Evolutionary conservation across 2,888 invertebrate genomes (phyloP).

Genomic region (Lithophane leautieri): DNA sequence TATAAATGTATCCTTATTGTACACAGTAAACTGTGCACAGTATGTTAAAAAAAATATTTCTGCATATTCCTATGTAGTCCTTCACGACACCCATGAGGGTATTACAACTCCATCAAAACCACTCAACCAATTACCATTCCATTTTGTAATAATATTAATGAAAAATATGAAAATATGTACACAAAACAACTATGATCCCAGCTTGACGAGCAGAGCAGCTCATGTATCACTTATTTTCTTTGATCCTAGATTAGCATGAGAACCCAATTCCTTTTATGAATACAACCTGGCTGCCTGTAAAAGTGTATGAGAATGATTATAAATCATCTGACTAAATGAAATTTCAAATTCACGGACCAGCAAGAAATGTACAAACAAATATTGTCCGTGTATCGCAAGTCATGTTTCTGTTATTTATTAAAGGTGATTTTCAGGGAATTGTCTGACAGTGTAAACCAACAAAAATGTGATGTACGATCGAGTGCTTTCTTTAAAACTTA

Average conservation of each 20-base stretch:
- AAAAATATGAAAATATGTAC: not conserved
- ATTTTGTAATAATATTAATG: not conserved
- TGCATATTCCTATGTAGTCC: not conserved
- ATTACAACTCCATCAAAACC: conserved; percentile 2
- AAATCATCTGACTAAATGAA: conserved; percentile 49
- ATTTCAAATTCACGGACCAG: conserved; percentile 33
- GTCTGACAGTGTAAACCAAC: conserved; percentile 9
- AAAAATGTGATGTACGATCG: conserved; percentile 9
- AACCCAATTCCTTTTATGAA: conserved; percentile 24
- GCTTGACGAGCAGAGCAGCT: not conserved
- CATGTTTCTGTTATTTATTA: conserved; percentile 41
- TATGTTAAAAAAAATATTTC: not conserved
- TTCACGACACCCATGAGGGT: conserved; percentile 22
- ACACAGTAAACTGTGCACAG: not conserved
- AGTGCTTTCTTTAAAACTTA: not conserved
- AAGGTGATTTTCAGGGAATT: conserved; percentile 10
- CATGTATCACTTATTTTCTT: conserved; percentile 18
- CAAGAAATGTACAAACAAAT: conserved; percentile 18
- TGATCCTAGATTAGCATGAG: conserved; percentile 36
- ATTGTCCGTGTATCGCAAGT: conserved; percentile 21
- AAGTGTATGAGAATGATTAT: conserved; percentile 34
- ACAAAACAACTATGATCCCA: not conserved
- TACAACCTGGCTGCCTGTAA: not conserved
- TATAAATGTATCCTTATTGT: too few species aligned
- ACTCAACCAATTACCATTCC: conserved; percentile 17